Base-by-base conservation (phyloP, 1,140 invertebrate genomes). In the Littorina saxatilis region DNA sequence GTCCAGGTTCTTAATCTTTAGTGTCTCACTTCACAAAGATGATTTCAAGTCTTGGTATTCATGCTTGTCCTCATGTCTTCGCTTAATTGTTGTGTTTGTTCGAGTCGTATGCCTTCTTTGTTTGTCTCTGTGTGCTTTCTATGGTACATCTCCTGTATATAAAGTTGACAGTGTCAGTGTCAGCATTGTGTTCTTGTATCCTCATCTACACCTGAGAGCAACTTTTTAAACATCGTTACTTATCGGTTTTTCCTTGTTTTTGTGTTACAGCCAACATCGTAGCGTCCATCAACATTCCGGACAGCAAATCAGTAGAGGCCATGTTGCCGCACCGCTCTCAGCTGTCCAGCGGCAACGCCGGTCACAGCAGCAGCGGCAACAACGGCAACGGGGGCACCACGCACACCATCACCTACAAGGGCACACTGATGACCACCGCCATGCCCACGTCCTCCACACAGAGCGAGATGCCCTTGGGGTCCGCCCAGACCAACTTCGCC, bases 371-470 rank as follows among this genome's bases (percentile, higher is more conserved):
- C 3, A n/a, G 73, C 29, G 55, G 55, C 58, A 37, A 79, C 74
- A 63, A 40, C 74, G 83, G 58, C 75, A 79, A 47, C 29, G 80
- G 82, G n/a, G 66, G 55, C 40, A 85, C 86, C 32, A 92, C 88
- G 11, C 89, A 90, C 78, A 89, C 89, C 47, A 90, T 93, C 61
- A 91, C 89, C 47, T 93, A 93, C 87, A 89, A 90, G 76, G 92
- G 92, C 17, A 91, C 92, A 1, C 87, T 92, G 61, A 90, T 92
- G 20, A 91, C 91, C 13, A 82, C 86, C 4, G 83, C 90, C 27
- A 86, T 89, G 50, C 83, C 89, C 0, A 85, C 87, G 20, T 85
- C 89, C 55, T 82, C 88, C 5, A 83, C 83, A 37, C 87, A 85
- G 29, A 63, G 82, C 58, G 88, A 88, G 66, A 63, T 63, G 55